phyloP scores from a whole-genome alignment of 2,113 vertebrate species.

The Aix galericulata region DNA sequence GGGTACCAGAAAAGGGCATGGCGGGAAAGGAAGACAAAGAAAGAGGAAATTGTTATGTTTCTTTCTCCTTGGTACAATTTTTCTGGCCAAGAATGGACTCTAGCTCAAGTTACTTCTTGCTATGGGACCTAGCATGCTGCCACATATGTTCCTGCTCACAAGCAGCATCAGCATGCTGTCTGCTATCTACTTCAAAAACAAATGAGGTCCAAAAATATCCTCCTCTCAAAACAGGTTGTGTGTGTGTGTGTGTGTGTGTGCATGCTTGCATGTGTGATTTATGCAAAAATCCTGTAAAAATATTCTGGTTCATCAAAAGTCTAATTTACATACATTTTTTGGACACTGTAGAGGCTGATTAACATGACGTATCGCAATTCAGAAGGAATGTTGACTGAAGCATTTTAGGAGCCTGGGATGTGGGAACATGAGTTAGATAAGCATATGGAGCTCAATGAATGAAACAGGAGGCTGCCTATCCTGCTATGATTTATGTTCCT shows the following conservation, averaged over 20 bases:
- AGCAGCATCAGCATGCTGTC: neutral
- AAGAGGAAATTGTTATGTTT: neutral
- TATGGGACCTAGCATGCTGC: neutral
- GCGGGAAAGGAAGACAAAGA: neutral
- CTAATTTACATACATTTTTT: conserved; percentile 72
- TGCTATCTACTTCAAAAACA: conserved; percentile 20
- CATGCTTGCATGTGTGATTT: conserved; percentile 35
- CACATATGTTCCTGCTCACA: neutral
- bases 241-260: neutral
- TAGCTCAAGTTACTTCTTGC: neutral
- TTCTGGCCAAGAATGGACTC: neutral
- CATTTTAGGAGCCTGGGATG: conserved; percentile 40
- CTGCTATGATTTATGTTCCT: conserved; percentile 44
- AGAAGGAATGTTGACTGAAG: conserved; percentile 56
- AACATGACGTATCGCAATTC: conserved; percentile 57
- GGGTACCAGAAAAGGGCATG: neutral
- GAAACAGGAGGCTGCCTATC: conserved; percentile 49
- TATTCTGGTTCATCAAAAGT: conserved; percentile 71
- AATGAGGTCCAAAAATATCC: conserved; percentile 52
- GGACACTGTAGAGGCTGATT: conserved; percentile 63
- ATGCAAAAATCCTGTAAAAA: conserved; percentile 71
- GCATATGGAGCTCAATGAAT: conserved; percentile 50
- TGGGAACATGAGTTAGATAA: conserved; percentile 34
- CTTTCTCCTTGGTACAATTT: neutral
- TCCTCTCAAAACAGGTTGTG: neutral